These are phyloP conservation scores for Eurystomus gularis DNA, from an alignment of 2,113 vertebrate species.

Conservation along the genomic window DNA sequence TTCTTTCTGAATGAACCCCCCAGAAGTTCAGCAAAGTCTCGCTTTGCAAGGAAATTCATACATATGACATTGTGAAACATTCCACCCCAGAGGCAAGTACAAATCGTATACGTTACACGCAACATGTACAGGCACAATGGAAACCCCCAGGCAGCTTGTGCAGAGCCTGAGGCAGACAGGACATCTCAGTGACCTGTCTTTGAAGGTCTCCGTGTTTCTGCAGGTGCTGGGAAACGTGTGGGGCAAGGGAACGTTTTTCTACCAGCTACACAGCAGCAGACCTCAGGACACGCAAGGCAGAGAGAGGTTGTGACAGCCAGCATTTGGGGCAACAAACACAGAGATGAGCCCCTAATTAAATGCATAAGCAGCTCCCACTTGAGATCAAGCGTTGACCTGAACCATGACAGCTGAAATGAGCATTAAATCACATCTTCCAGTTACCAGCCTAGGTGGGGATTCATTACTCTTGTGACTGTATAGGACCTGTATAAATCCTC, in stretches of 20 bases:
- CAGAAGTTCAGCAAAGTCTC: not conserved
- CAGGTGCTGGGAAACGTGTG: not conserved
- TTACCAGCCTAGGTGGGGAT: not conserved
- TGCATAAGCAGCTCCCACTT: not conserved
- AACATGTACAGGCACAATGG: not conserved
- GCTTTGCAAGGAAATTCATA: not conserved
- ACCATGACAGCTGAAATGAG: fast-evolving
- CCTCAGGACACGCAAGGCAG: not conserved
- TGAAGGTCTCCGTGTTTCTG: fast-evolving
- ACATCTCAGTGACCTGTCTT: fast-evolving
- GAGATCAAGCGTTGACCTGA: not conserved
- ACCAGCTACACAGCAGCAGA: not conserved
- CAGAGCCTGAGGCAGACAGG: not conserved
- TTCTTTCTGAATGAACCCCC: not conserved
- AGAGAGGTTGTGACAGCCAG: fast-evolving
- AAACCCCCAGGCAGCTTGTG: not conserved
- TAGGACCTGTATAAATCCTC: not conserved
- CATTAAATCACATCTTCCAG: not conserved
- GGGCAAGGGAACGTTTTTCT: fast-evolving
- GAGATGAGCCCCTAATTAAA: not conserved
- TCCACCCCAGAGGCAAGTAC: fast-evolving
- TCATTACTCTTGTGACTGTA: fast-evolving
- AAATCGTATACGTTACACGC: fast-evolving
- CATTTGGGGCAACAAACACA: not conserved
- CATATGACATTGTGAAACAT: fast-evolving